Evolutionary conservation across 2,888 invertebrate species (phyloP), one percentile per base, ranked within the genome.

Genomic region (Linnaemya tessellans): DNA sequence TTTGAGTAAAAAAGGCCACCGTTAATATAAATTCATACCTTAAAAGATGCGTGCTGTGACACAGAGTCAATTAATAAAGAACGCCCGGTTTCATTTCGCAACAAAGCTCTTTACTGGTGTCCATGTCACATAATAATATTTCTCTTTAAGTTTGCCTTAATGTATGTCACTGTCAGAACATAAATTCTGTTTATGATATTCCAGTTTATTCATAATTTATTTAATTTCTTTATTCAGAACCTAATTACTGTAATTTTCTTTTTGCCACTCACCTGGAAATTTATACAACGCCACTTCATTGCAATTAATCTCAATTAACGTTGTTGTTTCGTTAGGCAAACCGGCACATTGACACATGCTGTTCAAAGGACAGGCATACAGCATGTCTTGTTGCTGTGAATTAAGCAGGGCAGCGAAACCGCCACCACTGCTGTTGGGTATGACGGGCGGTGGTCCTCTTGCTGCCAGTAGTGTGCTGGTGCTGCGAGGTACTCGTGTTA

Each of bases 261-360:
- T 70, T 41, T 65, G 2, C 5, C 35, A 82, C 92, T 92, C 88
- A 93, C 93, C 93, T 89, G 93, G 93, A 91, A 92, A 92, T 90
- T 93, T 93, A 89, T 92, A 93, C 71, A 93, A 89, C 84, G 91
- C 90, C 89, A 93, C 93, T 87, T 92, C 92, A 88, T 92, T 92
- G 90, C 93, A 93, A 91, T 92, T 93, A 89, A 93, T 93, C 90
- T 92, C 92, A 90, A 93, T 91, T 89, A 92, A 88, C 62, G 92
- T 92, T 86, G 91, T 89, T 87, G 93, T 92, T 89, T 93, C 93
- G 88, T 93, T 93, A 84, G 93, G 92, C 88, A 93, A 87, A 8
- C 92, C 92, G 35, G 92, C 91, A 89, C 93, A 93, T 89, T 93
- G 92, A 88, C 93, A 93, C 92, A 93, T 92, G 83, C 92, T 92